Evolutionary conservation across 2,888 invertebrate genomes (phyloP), one percentile per base, ranked within the genome.

Genomic region (Andrena haemorrhoa): DNA sequence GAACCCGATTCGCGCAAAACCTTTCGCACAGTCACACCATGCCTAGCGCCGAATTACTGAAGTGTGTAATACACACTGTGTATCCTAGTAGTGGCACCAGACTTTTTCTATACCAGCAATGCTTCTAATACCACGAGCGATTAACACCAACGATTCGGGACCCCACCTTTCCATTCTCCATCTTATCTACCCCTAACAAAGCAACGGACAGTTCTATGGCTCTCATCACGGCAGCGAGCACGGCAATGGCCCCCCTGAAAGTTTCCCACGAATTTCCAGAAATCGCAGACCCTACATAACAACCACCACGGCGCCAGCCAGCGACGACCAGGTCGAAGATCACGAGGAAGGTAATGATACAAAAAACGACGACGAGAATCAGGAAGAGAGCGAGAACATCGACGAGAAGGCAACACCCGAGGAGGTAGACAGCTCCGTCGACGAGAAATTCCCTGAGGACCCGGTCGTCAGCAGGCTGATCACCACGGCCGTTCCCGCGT

Each of bases 271-370:
- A 65, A 65, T 51, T 91, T 92, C 1, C 88, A 93, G 93, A 88
- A 93, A 92, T 79, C 93, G 92, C 84, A 90, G 90, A 84, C 92
- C 93, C 74, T 93, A 93, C 86, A 88, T 93, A 79, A 93, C 93
- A 86, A 93, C 93, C 85, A 92, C 93, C 86, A 87, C 91, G 80
- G 90, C 89, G 77, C 91, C 91, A 85, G 88, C 89, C 87, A 87
- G 84, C 86, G 89, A 88, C 83, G 89, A 88, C 87, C 89, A 84
- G 80, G 75, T 85, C 86, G 83, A 85, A 78, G 82, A 85, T 78
- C 85, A 84, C 84, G 85, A 77, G 84, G 86, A 83, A 69, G 84
- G 78, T 70, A 85, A 84, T 58, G 74, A 20, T 65, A 68, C 2
- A 63, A 75, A 58, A 41, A 79, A 63, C 87, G 10, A 26, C 56